A percentile compares a stretch with the other conserved stretches of the same genome.
phyloP scores from a whole-genome alignment of 2,888 invertebrate species.

The Dendrolimus pini region DNA sequence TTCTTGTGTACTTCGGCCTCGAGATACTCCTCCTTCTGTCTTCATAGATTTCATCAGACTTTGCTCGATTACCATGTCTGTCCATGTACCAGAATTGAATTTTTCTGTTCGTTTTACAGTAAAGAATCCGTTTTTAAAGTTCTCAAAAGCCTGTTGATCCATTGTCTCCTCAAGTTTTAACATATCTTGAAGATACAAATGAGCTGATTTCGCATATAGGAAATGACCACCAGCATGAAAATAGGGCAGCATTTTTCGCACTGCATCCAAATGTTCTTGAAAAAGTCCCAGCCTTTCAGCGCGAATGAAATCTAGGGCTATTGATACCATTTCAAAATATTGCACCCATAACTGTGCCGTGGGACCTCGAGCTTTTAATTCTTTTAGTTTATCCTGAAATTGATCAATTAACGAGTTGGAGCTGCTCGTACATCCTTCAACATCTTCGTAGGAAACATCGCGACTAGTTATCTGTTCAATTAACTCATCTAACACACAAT shows the following conservation, averaged over 20 bases:
- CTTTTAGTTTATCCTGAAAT: conserved; percentile 19
- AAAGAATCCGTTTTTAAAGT: not conserved
- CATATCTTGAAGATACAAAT: conserved; percentile 27
- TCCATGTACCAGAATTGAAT: conserved; percentile 40
- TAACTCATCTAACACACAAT: conserved; percentile 21
- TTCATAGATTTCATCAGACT: conserved; percentile 35
- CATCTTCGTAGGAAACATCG: conserved; percentile 23
- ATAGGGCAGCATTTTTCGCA: conserved; percentile 26
- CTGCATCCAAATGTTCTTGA: conserved; percentile 20
- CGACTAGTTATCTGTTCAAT: conserved; percentile 22
- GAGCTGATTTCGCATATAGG: conserved; percentile 26
- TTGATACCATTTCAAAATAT: conserved; percentile 33
- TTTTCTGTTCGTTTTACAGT: conserved; percentile 23
- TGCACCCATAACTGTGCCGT: conserved; percentile 33
- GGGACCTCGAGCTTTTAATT: conserved; percentile 19
- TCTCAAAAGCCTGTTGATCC: not conserved
- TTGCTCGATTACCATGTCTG: conserved; percentile 38
- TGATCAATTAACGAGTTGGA: conserved; percentile 14
- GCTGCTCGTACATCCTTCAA: conserved; percentile 20
- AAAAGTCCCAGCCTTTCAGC: conserved; percentile 23
- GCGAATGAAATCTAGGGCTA: conserved; percentile 24
- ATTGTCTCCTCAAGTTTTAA: conserved; percentile 23
- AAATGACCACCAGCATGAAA: conserved; percentile 35
- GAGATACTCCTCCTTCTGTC: conserved; percentile 41
- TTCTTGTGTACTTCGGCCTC: conserved; percentile 39